A percentile compares a stretch with the other conserved stretches of the same genome.
Evolutionary conservation across 2,888 invertebrate genomes (phyloP).

Genomic region (Ophion ventricosus): DNA sequence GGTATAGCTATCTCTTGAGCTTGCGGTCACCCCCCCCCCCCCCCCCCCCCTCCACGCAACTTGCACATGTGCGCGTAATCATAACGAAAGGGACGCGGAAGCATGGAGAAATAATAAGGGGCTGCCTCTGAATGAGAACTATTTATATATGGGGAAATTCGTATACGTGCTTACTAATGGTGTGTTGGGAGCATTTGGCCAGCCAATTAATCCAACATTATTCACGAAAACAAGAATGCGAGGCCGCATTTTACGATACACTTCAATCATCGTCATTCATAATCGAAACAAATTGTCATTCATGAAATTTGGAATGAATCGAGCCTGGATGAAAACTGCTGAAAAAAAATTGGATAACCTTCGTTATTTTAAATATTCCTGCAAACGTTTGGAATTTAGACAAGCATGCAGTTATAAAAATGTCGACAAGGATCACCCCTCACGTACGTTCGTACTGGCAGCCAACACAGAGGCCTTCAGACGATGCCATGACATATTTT

Average conservation of each 20-base stretch:
- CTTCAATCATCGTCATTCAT: background rate
- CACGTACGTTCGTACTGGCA: background rate
- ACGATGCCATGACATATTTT: background rate
- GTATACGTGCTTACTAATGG: conserved; percentile 61
- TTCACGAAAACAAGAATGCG: conserved; percentile 40
- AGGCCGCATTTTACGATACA: conserved; percentile 2
- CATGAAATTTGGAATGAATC: background rate
- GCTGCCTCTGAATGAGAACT: conserved; percentile 44
- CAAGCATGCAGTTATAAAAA: background rate
- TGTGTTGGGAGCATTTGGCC: conserved; percentile 60
- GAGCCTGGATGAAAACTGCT: background rate
- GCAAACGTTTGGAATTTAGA: background rate
- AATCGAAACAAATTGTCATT: background rate
- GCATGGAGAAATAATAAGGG: conserved; percentile 24
- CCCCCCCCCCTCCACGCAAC: background rate
- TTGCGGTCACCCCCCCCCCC: conserved; percentile 25
- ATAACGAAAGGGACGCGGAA: conserved; percentile 15
- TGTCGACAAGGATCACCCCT: background rate
- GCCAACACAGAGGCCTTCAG: background rate
- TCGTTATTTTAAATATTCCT: too few relatives aligned
- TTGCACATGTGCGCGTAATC: conserved; percentile 35
- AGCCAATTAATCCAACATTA: conserved; percentile 66
- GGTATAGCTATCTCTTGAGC: background rate
- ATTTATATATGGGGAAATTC: conserved; percentile 42
- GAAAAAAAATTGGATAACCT: background rate